These are phyloP conservation scores for Melanostigma gelatinosum DNA, from an alignment of 2,113 vertebrate genomes.

Conservation along the genomic window DNA sequence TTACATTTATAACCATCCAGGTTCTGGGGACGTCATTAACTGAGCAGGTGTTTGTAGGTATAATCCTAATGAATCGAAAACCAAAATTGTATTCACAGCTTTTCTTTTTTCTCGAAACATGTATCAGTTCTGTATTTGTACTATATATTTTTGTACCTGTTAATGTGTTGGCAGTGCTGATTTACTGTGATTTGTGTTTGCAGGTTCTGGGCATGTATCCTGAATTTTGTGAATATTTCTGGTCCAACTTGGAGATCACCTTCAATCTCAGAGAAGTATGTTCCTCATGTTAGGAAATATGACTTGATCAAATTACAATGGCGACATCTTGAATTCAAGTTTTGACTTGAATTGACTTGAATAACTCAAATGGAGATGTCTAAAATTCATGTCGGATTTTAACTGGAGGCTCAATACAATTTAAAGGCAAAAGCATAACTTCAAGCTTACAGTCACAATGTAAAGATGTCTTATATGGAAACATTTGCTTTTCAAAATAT, in stretches of 20 bases:
- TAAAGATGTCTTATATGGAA: not conserved
- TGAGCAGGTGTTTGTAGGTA: not conserved
- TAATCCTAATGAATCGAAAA: not conserved
- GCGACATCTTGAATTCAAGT: not conserved
- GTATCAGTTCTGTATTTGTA: not conserved
- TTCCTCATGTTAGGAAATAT: slow-evolving; percentile 21
- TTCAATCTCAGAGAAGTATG: slow-evolving; percentile 95
- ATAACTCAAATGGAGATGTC: not conserved
- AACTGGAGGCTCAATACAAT: too few species aligned
- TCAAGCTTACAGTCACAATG: not conserved
- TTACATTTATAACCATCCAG: not conserved
- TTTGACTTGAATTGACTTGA: not conserved
- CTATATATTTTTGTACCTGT: not conserved
- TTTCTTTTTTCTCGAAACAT: not conserved
- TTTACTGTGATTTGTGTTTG: slow-evolving; percentile 55
- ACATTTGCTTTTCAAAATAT: not conserved
- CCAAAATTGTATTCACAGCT: not conserved
- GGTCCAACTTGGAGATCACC: slow-evolving; percentile 95
- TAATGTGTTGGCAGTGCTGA: not conserved
- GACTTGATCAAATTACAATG: not conserved
- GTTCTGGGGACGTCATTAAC: not conserved
- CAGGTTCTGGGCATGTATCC: slow-evolving; percentile 96
- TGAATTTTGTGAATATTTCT: slow-evolving; percentile 92
- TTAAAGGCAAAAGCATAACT: not conserved
- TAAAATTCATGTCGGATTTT: not conserved